Evolutionary conservation across 1,140 invertebrate species (phyloP).

Genomic region (Panulirus ornatus): DNA sequence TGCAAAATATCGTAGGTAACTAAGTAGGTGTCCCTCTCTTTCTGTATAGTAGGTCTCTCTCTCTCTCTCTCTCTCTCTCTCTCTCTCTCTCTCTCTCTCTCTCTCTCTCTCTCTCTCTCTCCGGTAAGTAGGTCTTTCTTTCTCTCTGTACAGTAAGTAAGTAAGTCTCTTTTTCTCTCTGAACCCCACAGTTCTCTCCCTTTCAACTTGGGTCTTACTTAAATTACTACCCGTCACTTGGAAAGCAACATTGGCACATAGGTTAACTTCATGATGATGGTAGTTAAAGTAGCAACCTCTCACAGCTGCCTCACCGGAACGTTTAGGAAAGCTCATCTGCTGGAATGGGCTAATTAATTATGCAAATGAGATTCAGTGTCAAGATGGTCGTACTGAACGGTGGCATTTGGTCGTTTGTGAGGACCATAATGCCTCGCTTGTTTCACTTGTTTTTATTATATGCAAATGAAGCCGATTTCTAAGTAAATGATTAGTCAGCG

Average conservation of each 20-base stretch:
- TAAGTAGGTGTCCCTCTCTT: too few species aligned
- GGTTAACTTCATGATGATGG: background rate
- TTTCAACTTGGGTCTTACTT: background rate
- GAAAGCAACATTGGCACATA: background rate
- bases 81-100: conserved; percentile 11
- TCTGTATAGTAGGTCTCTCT: too few species aligned
- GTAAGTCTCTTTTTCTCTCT: background rate
- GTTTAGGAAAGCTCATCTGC: background rate
- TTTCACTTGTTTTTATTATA: too few species aligned
- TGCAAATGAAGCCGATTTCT: background rate
- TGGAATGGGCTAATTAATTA: background rate
- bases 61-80: background rate
- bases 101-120: background rate
- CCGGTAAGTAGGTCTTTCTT: background rate
- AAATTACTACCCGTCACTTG: background rate
- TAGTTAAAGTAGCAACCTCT: background rate
- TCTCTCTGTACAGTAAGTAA: too few species aligned
- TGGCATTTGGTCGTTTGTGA: conserved; percentile 1
- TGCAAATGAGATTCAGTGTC: conserved; percentile 8
- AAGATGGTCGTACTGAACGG: background rate
- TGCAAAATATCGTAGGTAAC: too few species aligned
- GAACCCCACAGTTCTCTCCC: background rate
- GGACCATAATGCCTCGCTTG: background rate
- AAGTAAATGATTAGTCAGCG: background rate
- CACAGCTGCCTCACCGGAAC: too few species aligned